Percentiles rank a stretch among this genome's conserved stretches.
Conservation (phyloP, 2,888 invertebrate genomes). For the Lasioglossum marginatum region DNA sequence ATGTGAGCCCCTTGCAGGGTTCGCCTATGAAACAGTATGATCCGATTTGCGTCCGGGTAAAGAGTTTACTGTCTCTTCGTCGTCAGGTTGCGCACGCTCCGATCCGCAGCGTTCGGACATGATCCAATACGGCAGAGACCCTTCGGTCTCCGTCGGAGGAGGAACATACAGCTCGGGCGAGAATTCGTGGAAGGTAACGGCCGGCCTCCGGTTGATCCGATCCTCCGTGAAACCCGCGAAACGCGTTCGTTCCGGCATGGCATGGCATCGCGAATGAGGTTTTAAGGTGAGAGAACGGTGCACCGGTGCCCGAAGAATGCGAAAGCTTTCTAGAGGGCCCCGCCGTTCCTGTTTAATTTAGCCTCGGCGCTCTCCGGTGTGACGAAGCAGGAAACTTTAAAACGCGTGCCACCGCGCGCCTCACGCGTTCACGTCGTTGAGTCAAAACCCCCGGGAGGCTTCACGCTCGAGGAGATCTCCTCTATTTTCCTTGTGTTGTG, state of each 20-base stretch:
- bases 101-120: slow-evolving; percentile 51
- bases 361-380: slow-evolving; percentile 1
- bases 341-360: slow-evolving; percentile 30
- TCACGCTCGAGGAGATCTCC: not conserved
- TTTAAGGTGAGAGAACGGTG: slow-evolving; percentile 62
- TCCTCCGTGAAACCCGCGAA: slow-evolving; percentile 53
- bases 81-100: slow-evolving; percentile 32
- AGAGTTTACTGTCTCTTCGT: slow-evolving; percentile 6
- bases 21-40: slow-evolving; percentile 25
- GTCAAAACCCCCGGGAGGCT: not conserved
- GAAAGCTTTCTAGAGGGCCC: slow-evolving; percentile 51
- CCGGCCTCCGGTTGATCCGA: slow-evolving; percentile 20
- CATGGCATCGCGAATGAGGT: slow-evolving; percentile 53
- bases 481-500: not conserved
- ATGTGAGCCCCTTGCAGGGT: slow-evolving; percentile 30
- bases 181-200: slow-evolving; percentile 57
- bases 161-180: slow-evolving; percentile 9
- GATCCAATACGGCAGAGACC: slow-evolving; percentile 9
- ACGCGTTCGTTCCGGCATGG: slow-evolving; percentile 51
- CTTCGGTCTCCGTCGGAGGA: slow-evolving; percentile 2
- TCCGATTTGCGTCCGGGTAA: slow-evolving; percentile 9
- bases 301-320: slow-evolving; percentile 48
- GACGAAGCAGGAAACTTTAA: slow-evolving; percentile 31
- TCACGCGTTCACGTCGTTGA: slow-evolving; percentile 11
- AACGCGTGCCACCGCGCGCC: not conserved